Percentiles rank a stretch among this genome's conserved stretches.
Evolutionary conservation across 2,797 vertebrate genomes (phyloP).

Genomic region (Taenioides sp.): DNA sequence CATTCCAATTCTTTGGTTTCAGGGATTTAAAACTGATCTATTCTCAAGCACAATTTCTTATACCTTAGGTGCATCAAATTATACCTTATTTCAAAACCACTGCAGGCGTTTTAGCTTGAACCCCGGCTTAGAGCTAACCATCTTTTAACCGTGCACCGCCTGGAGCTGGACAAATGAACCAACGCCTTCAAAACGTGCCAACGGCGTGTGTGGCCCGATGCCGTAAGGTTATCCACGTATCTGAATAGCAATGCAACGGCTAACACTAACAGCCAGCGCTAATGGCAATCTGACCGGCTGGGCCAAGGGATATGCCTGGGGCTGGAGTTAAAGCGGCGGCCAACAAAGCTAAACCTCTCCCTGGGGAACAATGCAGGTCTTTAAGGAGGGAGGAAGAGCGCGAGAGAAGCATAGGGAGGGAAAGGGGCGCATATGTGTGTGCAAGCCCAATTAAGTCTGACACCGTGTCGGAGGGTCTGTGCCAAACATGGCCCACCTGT

Average conservation of each 20-base stretch:
- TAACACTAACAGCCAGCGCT: slow-evolving; percentile 17
- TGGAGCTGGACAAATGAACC: neutral
- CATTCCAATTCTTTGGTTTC: neutral
- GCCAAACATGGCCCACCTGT: slow-evolving; percentile 79
- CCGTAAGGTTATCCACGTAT: slow-evolving; percentile 33
- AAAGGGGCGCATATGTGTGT: slow-evolving; percentile 20
- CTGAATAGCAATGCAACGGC: slow-evolving; percentile 44
- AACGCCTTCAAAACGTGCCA: slow-evolving; percentile 22
- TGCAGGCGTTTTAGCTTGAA: neutral
- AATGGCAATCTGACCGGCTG: slow-evolving; percentile 26
- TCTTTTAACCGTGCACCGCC: neutral
- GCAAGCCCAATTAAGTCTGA: slow-evolving; percentile 78
- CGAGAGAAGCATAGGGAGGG: slow-evolving; percentile 21
- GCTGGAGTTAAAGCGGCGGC: slow-evolving; percentile 52
- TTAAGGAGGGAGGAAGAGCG: slow-evolving; percentile 55
- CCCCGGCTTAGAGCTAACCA: neutral
- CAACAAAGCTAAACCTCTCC: slow-evolving; percentile 44
- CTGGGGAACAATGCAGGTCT: slow-evolving; percentile 58
- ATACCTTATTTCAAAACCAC: neutral
- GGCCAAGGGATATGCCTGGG: slow-evolving; percentile 48
- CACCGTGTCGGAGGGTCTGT: slow-evolving; percentile 71
- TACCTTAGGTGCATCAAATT: neutral
- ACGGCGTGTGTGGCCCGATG: slow-evolving; percentile 20
- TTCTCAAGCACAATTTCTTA: neutral
- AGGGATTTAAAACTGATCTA: neutral